Conservation (phyloP, 2,797 vertebrate species). For the Silurus aristotelis region DNA sequence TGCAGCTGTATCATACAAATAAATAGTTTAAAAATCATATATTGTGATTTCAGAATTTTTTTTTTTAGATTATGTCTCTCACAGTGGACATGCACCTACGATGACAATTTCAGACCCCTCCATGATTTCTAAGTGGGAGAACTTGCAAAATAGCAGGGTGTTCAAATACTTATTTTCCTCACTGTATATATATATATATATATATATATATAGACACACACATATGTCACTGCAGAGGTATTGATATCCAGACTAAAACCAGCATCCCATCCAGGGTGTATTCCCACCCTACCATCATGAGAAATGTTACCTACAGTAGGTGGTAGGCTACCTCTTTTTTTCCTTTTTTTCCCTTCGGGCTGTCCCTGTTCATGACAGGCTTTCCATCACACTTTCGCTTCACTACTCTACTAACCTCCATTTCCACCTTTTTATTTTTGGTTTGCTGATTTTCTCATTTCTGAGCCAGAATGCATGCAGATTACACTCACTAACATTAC, state of each 20-base stretch:
- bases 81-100: too few relatives aligned
- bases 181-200: background rate
- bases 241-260: background rate
- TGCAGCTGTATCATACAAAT: too few relatives aligned
- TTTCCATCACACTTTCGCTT: background rate
- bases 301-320: background rate
- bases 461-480: background rate
- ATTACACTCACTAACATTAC: too few relatives aligned
- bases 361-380: background rate
- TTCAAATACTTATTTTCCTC: too few relatives aligned
- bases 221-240: too few relatives aligned
- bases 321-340: background rate
- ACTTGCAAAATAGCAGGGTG: too few relatives aligned
- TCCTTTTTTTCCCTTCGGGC: background rate
- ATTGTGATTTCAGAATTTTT: too few relatives aligned
- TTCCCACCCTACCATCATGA: background rate
- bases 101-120: too few relatives aligned
- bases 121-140: too few relatives aligned
- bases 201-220: too few relatives aligned
- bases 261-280: background rate
- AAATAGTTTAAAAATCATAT: too few relatives aligned
- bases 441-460: constrained; percentile 1
- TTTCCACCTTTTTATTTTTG: background rate
- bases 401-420: background rate
- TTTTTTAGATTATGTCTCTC: too few relatives aligned